These are phyloP conservation scores for Leucophenga maculata DNA, from an alignment of 2,888 invertebrate genomes.

Conservation along the genomic window DNA sequence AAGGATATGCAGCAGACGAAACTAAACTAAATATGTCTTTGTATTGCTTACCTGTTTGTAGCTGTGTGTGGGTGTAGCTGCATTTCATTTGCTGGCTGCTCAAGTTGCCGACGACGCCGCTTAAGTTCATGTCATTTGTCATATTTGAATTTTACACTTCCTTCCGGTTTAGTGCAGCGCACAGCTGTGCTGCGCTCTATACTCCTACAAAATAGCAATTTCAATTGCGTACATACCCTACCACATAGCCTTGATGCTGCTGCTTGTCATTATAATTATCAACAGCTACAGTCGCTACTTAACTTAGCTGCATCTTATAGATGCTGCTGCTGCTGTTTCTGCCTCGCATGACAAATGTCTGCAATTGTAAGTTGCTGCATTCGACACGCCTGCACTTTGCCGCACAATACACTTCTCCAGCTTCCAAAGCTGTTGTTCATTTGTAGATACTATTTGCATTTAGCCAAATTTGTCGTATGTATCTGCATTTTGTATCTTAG, in stretches of 20 bases:
- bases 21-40: not conserved
- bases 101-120: constrained; percentile 52
- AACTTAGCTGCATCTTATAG: not conserved
- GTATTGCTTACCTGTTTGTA: too few species aligned
- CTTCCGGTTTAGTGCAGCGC: constrained; percentile 51
- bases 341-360: constrained; percentile 57
- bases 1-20: constrained; percentile 24
- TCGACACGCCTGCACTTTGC: not conserved
- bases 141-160: constrained; percentile 66
- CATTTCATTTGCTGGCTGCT: constrained; percentile 3
- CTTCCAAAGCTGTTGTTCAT: constrained; percentile 24
- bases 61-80: not conserved
- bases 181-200: not conserved
- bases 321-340: not conserved
- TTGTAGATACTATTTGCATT: constrained; percentile 1
- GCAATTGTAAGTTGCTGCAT: constrained; percentile 59
- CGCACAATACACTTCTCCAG: not conserved
- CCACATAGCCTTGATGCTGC: constrained; percentile 25
- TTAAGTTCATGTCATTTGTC: constrained; percentile 66
- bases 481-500: constrained; percentile 4
- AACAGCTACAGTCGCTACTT: constrained; percentile 22
- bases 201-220: too few species aligned
- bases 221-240: too few species aligned
- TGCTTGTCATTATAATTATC: constrained; percentile 58
- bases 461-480: constrained; percentile 3